A percentile compares a stretch with the other conserved stretches of the same genome.
phyloP scores from a whole-genome alignment of 2,888 invertebrate genomes.

The Scaptomyza cyrtandrae region DNA sequence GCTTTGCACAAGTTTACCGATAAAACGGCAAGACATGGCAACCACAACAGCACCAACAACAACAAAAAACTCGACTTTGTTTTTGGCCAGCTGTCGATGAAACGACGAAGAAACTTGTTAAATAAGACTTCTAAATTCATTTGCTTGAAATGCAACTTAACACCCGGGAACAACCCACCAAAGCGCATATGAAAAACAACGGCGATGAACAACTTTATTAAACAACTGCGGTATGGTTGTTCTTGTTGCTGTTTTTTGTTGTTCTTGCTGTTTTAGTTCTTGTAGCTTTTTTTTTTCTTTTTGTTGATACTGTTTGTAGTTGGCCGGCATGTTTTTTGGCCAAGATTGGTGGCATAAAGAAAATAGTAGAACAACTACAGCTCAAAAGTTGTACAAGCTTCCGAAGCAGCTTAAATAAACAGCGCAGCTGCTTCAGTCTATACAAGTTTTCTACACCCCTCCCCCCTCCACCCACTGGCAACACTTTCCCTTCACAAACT shows the following conservation, averaged over 20 bases:
- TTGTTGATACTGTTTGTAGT: conserved; percentile 39
- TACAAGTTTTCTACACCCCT: background rate
- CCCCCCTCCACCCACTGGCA: conserved; percentile 49
- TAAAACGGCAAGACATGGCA: conserved; percentile 57
- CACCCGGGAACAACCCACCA: conserved; percentile 55
- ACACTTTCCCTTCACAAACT: conserved; percentile 55
- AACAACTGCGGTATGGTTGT: conserved; percentile 59
- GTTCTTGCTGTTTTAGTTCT: conserved; percentile 26
- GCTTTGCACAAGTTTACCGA: conserved; percentile 61
- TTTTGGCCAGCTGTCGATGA: conserved; percentile 68
- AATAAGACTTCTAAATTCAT: conserved; percentile 80
- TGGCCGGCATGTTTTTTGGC: conserved; percentile 56
- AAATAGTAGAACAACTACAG: conserved; percentile 51
- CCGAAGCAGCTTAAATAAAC: conserved; percentile 68
- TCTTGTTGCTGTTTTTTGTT: conserved; percentile 37
- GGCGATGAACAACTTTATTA: conserved; percentile 72
- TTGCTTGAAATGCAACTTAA: conserved; percentile 73
- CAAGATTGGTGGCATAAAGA: conserved; percentile 57
- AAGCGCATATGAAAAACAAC: conserved; percentile 53
- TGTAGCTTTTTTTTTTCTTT: conserved; percentile 43
- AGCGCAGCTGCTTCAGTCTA: conserved; percentile 33
- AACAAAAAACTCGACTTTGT: conserved; percentile 43
- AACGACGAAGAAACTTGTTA: conserved; percentile 66
- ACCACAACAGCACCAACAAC: conserved; percentile 31
- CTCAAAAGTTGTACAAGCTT: conserved; percentile 55